Evolutionary conservation across 2,113 vertebrate genomes (phyloP).

Genomic region (Tor tambroides): DNA sequence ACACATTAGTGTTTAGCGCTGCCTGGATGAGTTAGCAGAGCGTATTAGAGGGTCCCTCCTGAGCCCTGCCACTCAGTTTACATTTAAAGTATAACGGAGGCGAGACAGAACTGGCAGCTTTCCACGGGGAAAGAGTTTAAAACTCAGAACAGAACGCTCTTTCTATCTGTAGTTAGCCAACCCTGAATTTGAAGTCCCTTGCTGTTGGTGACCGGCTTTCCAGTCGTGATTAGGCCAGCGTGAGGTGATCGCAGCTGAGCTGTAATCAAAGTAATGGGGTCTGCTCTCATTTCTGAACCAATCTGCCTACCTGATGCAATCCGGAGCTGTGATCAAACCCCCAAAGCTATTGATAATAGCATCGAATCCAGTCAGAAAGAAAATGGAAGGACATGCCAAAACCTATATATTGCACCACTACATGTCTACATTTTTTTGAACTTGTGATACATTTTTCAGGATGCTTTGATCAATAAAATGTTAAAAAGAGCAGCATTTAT

Average conservation of each 20-base stretch:
- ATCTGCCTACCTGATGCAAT: constrained; percentile 13
- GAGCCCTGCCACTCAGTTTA: constrained; percentile 13
- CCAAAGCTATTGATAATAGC: too few relatives aligned
- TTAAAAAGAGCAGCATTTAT: too few relatives aligned
- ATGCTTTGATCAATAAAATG: too few relatives aligned
- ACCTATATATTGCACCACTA: too few relatives aligned
- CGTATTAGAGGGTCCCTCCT: neutral
- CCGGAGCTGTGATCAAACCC: neutral
- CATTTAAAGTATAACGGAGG: neutral
- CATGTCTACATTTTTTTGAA: too few relatives aligned
- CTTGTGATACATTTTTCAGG: too few relatives aligned
- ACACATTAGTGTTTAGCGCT: neutral
- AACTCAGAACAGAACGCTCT: neutral
- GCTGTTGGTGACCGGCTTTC: neutral
- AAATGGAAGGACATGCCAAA: too few relatives aligned
- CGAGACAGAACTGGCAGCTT: neutral
- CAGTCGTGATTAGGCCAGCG: constrained; percentile 22
- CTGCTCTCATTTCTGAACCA: neutral
- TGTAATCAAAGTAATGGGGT: constrained; percentile 27
- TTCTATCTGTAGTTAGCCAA: neutral
- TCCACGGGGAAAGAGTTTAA: constrained; percentile 8
- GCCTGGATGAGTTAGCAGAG: constrained; percentile 7
- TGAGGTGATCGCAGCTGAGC: neutral
- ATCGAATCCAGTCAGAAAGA: too few relatives aligned
- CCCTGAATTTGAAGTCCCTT: constrained; percentile 5